Evolutionary conservation across 2,888 invertebrate species (phyloP).

Genomic region (Agrochola litura): DNA sequence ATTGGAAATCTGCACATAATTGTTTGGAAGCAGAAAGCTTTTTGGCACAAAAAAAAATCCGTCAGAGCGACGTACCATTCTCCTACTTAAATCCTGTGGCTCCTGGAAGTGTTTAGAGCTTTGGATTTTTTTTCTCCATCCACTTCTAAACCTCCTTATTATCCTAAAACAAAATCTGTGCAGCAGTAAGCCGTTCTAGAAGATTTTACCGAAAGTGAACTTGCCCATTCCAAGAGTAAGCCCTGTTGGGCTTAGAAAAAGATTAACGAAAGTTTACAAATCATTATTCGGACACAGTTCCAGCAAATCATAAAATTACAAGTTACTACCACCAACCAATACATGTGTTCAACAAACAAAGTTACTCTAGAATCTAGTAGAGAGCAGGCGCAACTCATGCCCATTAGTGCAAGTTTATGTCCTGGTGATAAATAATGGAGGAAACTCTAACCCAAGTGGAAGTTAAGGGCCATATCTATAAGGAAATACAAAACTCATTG

Average conservation of each 20-base stretch:
- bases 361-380: not conserved
- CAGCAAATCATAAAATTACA: slow-evolving; percentile 7
- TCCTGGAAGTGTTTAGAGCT: not conserved
- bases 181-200: not conserved
- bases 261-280: not conserved
- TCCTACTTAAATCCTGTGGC: not conserved
- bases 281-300: not conserved
- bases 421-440: slow-evolving; percentile 10
- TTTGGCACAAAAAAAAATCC: not conserved
- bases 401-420: slow-evolving; percentile 13
- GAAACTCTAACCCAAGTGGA: slow-evolving; percentile 16
- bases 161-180: not conserved
- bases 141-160: not conserved
- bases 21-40: slow-evolving; percentile 1
- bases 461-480: slow-evolving; percentile 24
- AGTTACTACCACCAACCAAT: slow-evolving; percentile 6
- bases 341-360: not conserved
- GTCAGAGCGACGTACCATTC: not conserved
- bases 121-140: not conserved
- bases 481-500: slow-evolving; percentile 47
- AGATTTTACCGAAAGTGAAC: not conserved
- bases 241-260: not conserved
- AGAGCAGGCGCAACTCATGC: not conserved
- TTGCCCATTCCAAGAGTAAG: not conserved
- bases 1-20: slow-evolving; percentile 36